Conservation (phyloP, 1,140 invertebrate species). For the Diuraphis noxia region DNA sequence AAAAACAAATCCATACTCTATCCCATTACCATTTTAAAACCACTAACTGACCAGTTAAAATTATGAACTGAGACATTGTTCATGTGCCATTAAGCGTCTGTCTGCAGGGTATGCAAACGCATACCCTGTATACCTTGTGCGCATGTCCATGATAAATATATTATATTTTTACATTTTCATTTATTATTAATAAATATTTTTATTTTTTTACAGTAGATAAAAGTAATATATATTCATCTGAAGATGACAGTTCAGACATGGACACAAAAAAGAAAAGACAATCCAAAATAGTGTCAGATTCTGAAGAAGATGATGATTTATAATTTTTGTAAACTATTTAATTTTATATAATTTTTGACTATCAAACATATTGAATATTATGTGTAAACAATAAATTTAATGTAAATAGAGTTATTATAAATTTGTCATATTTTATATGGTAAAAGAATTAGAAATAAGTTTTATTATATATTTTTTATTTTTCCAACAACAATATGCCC, state of each 20-base stretch:
- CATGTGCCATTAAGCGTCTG: too few species aligned
- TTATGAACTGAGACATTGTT: too few species aligned
- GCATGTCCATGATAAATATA: too few species aligned
- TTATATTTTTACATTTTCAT: neutral
- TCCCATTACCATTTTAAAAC: too few species aligned
- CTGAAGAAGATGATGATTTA: slow-evolving; percentile 67
- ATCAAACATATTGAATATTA: neutral
- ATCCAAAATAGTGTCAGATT: slow-evolving; percentile 80
- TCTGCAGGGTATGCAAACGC: too few species aligned
- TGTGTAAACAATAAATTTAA: neutral
- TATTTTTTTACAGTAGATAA: slow-evolving; percentile 61
- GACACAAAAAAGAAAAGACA: slow-evolving; percentile 77
- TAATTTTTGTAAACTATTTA: slow-evolving; percentile 1
- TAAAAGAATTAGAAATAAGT: neutral
- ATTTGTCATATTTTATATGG: neutral
- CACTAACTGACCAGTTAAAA: too few species aligned
- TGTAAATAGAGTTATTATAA: neutral
- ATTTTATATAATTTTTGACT: neutral
- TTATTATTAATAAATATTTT: neutral
- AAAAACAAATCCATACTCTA: too few species aligned
- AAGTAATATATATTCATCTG: slow-evolving; percentile 86
- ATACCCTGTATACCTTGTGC: too few species aligned
- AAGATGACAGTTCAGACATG: slow-evolving; percentile 86
- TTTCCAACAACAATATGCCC: neutral
- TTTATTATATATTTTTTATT: too few species aligned